Evolutionary conservation across 2,888 invertebrate genomes (phyloP).

Genomic region (Adela reaumurella): DNA sequence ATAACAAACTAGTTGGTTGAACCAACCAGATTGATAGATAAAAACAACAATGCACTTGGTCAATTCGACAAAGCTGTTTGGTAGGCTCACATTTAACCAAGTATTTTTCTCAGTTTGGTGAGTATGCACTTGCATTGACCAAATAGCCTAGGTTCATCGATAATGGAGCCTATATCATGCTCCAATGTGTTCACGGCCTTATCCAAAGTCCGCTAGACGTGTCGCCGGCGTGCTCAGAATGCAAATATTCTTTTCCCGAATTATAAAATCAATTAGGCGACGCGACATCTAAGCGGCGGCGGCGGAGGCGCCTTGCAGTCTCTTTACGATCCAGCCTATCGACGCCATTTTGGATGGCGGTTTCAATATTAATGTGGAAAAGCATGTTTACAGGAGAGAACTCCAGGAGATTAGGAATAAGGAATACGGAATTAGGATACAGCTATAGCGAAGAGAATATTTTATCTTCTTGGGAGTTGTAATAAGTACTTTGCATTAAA

Average conservation of each 20-base stretch:
- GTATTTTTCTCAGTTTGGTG: no score
- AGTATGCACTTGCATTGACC: no score
- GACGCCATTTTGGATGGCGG: not conserved
- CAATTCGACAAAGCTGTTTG: no score
- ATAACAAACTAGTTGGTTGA: no score
- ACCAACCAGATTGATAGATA: no score
- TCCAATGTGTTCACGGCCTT: not conserved
- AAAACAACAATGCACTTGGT: no score
- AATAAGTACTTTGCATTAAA: no score
- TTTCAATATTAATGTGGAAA: not conserved
- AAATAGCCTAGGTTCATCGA: no score
- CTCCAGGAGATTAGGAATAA: not conserved
- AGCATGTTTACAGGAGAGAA: not conserved
- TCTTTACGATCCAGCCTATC: not conserved
- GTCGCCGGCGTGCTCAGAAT: constrained; percentile 27
- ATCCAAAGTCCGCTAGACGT: constrained; percentile 14
- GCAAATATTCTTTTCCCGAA: constrained; percentile 30
- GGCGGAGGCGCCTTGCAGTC: not conserved
- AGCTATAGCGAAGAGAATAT: no score
- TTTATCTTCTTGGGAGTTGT: no score
- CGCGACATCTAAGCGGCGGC: constrained; percentile 16
- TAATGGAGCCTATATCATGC: no score
- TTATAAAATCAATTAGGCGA: constrained; percentile 44
- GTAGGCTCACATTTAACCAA: no score
- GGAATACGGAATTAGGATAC: not conserved